These are phyloP conservation scores for Antechinus stuartii DNA, from an alignment of 2,113 vertebrate species.

Conservation along the genomic window DNA sequence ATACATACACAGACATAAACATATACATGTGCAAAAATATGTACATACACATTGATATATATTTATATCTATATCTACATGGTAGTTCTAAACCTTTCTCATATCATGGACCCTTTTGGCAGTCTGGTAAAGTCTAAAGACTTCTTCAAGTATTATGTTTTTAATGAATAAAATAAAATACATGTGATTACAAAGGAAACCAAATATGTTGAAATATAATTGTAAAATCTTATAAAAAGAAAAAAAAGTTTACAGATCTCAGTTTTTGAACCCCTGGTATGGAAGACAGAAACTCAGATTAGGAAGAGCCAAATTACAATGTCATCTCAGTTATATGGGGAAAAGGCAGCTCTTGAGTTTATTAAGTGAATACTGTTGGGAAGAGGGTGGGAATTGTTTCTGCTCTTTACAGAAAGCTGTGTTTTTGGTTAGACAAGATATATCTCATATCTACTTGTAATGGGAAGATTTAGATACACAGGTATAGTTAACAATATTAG, in stretches of 20 bases:
- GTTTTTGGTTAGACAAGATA: neutral
- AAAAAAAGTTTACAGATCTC: neutral
- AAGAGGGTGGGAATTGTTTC: neutral
- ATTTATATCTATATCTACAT: no score
- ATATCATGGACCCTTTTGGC: neutral
- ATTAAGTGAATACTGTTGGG: neutral
- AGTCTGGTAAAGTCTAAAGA: neutral
- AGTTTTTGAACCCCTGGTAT: neutral
- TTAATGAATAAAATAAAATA: neutral
- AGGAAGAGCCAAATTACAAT: neutral
- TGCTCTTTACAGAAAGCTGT: neutral
- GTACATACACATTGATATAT: no score
- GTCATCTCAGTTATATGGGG: neutral
- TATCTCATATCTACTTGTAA: neutral
- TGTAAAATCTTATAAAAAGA: neutral
- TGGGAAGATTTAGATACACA: neutral
- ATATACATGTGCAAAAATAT: no score
- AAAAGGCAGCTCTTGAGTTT: neutral
- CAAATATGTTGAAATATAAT: neutral
- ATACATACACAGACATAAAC: no score
- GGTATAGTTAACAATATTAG: neutral
- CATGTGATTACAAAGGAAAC: neutral
- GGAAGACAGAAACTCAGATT: neutral
- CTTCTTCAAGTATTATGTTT: neutral
- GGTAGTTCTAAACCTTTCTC: neutral